Percentiles rank a stretch among this genome's conserved stretches.
Conservation (phyloP, 2,888 invertebrate genomes). For the Epirrhoe alternata region DNA sequence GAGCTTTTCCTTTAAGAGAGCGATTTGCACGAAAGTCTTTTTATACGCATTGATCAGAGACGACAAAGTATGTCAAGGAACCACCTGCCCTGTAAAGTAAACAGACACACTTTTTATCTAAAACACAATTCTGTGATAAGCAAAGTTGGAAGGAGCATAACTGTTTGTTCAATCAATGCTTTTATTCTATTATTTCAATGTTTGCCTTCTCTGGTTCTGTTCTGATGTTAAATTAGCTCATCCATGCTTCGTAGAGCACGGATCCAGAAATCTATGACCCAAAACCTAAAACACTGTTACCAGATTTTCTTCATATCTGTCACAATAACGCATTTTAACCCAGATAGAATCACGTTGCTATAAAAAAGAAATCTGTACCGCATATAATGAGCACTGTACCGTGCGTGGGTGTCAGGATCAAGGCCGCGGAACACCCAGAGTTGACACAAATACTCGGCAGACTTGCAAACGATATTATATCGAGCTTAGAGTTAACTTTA, state of each 20-base stretch:
- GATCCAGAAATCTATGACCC: too few relatives aligned
- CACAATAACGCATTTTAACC: conserved; percentile 1
- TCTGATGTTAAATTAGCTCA: too few relatives aligned
- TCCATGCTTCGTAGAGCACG: too few relatives aligned
- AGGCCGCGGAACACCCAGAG: conserved; percentile 20
- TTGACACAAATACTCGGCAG: conserved; percentile 15
- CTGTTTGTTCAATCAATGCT: too few relatives aligned
- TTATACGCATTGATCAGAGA: not conserved
- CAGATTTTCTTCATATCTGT: not conserved
- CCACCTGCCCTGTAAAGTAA: too few relatives aligned
- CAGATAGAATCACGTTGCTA: conserved; percentile 4
- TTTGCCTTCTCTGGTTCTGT: too few relatives aligned
- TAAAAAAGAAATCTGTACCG: conserved; percentile 20
- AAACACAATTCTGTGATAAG: too few relatives aligned
- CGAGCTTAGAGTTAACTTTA: not conserved
- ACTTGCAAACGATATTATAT: conserved; percentile 7
- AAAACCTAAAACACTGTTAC: too few relatives aligned
- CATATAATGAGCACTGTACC: conserved; percentile 15
- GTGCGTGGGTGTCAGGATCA: conserved; percentile 24
- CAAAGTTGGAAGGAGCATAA: too few relatives aligned
- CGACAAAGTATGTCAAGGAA: not conserved
- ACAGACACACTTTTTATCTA: too few relatives aligned
- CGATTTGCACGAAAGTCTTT: not conserved
- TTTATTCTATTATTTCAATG: too few relatives aligned
- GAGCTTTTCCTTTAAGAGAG: not conserved